phyloP scores from a whole-genome alignment of 2,888 invertebrate genomes.

The Drosophila kanekoi region DNA sequence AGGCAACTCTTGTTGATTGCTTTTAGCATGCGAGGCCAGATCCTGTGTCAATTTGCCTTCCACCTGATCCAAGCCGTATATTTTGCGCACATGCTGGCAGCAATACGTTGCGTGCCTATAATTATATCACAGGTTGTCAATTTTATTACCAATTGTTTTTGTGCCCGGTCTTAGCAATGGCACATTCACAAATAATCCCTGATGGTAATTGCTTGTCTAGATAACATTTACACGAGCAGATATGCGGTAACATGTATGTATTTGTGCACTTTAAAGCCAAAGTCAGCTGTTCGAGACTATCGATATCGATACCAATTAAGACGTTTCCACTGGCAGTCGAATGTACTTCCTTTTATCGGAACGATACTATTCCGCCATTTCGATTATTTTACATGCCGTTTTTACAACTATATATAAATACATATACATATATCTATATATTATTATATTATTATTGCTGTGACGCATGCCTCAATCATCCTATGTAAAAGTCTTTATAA shows the following conservation, averaged over 20 bases:
- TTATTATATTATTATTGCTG: not conserved
- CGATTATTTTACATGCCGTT: not conserved
- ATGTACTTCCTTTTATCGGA: not conserved
- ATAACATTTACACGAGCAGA: slow-evolving; percentile 18
- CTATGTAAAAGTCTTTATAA: not conserved
- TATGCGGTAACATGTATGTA: not conserved
- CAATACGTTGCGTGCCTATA: not conserved
- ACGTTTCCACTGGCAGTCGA: not conserved
- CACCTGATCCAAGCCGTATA: not conserved
- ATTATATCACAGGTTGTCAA: not conserved
- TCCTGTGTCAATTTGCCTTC: not conserved
- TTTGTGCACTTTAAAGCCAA: not conserved
- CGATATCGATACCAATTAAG: slow-evolving; percentile 7
- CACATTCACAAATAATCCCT: not conserved
- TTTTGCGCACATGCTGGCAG: not conserved
- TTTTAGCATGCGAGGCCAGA: slow-evolving; percentile 15
- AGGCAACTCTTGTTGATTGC: not conserved
- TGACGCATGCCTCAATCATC: too few species aligned
- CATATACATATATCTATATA: not conserved
- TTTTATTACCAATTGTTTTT: not conserved
- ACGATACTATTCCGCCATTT: not conserved
- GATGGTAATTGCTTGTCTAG: not conserved
- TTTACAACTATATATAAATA: too few species aligned
- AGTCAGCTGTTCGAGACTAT: slow-evolving; percentile 34
- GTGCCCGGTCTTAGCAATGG: not conserved